Base-by-base conservation (phyloP, 2,888 invertebrate genomes). In the Pseudococcus viburni region DNA sequence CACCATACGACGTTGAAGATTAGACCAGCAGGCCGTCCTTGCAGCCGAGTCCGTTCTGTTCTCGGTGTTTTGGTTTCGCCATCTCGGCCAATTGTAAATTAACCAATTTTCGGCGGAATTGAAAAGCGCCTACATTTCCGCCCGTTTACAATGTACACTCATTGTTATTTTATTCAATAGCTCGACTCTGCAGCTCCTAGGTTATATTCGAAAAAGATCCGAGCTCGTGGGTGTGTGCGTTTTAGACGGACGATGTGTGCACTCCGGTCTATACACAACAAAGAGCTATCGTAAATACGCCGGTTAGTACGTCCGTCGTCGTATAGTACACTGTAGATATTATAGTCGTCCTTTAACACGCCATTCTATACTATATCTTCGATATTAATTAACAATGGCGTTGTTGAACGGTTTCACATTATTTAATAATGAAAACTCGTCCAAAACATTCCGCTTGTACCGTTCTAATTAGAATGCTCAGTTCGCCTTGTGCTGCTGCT, bases 371-470 rank as follows among this genome's bases (percentile, higher is more conserved):
- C 68, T 73, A 73, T 73, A 73, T 73, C 68, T 73, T 73, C 68
- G 68, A 73, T 73, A 73, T 73, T 73, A 73, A 73, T 73, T 73
- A 73, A 73, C 68, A 73, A 73, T 73, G 68, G 68, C 68, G 68
- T 73, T 73, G 68, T 73, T 73, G 68, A 73, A 73, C 68, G 68
- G 68, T 73, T 73, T 73, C 68, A 73, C 68, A 73, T 73, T 73
- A 73, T 73, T 73, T 73, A 73, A 73, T 73, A 73, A 73, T 73
- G 68, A 73, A 73, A 73, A 73, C 68, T 73, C 68, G 68, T 73
- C 68, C 68, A 73, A 73, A 73, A 73, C 68, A 73, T 73, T 73
- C 68, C 68, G 68, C 68, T 73, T 73, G 68, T 73, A 73, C 68
- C 68, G 68, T 73, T 73, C 68, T 73, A 73, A 73, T 73, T 73